These are phyloP conservation scores for Agrotis puta DNA, from an alignment of 2,888 invertebrate genomes.

Conservation along the genomic window DNA sequence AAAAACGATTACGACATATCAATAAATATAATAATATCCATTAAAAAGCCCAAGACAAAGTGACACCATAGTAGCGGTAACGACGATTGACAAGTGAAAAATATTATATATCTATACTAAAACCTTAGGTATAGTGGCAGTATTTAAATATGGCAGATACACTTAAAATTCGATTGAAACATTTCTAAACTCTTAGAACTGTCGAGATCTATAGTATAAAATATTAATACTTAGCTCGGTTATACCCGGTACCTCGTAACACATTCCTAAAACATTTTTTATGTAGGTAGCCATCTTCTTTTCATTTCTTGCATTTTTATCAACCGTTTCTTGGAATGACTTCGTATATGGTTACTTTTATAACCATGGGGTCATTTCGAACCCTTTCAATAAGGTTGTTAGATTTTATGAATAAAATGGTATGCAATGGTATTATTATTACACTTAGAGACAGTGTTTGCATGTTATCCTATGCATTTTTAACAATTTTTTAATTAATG, in stretches of 20 bases:
- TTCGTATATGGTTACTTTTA: constrained; percentile 21
- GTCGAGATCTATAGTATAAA: background rate
- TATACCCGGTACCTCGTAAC: background rate
- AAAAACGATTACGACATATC: too few relatives aligned
- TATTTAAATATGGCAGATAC: too few relatives aligned
- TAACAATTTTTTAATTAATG: constrained; percentile 2
- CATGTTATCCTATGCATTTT: too few relatives aligned
- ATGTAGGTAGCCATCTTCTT: background rate
- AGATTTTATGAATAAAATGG: constrained; percentile 3
- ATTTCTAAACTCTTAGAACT: background rate
- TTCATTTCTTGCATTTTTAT: constrained; percentile 11
- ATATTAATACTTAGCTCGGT: background rate
- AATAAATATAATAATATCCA: too few relatives aligned
- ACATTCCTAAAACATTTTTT: background rate
- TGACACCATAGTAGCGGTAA: too few relatives aligned
- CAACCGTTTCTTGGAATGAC: background rate
- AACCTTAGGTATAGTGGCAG: too few relatives aligned
- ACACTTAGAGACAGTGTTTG: too few relatives aligned
- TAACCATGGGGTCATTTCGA: background rate
- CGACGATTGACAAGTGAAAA: too few relatives aligned
- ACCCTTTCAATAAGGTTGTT: background rate
- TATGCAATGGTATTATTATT: background rate
- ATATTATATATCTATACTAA: too few relatives aligned
- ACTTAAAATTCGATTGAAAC: too few relatives aligned
- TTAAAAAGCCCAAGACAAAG: too few relatives aligned